Evolutionary conservation across 2,113 vertebrate genomes (phyloP).

Genomic region (Trachemys scripta): DNA sequence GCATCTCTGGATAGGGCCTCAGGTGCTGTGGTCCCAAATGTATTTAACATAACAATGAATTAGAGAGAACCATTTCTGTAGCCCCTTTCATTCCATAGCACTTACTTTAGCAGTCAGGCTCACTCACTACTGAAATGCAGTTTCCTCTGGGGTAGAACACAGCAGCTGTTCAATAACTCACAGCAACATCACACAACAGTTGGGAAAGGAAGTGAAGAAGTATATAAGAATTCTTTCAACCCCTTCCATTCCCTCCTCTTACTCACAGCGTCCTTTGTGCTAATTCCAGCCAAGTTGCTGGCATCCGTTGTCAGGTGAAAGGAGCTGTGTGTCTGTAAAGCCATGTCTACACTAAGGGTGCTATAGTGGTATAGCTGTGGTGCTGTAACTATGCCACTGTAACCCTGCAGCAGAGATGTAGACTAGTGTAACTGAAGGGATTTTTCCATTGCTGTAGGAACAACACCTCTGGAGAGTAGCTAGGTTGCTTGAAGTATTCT

Average conservation of each 20-base stretch:
- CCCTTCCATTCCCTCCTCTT: constrained; percentile 22
- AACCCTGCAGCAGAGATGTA: background rate
- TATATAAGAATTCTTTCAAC: constrained; percentile 25
- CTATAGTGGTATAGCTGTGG: background rate
- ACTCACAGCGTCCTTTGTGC: background rate
- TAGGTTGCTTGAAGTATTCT: background rate
- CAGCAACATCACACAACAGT: constrained; percentile 43
- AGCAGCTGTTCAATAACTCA: constrained; percentile 46
- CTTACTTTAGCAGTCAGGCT: background rate
- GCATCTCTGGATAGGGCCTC: background rate
- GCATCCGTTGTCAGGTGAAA: background rate
- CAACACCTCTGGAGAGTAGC: background rate
- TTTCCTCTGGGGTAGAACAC: constrained; percentile 23
- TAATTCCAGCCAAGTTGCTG: constrained; percentile 29
- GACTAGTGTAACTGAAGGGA: background rate
- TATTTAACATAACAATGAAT: background rate
- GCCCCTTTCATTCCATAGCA: background rate
- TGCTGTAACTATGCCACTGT: background rate
- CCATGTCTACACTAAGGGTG: background rate
- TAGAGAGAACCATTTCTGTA: background rate
- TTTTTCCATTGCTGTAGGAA: background rate
- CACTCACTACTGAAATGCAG: background rate
- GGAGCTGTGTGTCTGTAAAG: constrained; percentile 42
- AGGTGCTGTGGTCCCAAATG: background rate
- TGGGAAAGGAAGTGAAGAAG: constrained; percentile 51